Evolutionary conservation across 2,113 vertebrate genomes (phyloP), one percentile per base, ranked within the genome.

Genomic region (Malurus melanocephalus): DNA sequence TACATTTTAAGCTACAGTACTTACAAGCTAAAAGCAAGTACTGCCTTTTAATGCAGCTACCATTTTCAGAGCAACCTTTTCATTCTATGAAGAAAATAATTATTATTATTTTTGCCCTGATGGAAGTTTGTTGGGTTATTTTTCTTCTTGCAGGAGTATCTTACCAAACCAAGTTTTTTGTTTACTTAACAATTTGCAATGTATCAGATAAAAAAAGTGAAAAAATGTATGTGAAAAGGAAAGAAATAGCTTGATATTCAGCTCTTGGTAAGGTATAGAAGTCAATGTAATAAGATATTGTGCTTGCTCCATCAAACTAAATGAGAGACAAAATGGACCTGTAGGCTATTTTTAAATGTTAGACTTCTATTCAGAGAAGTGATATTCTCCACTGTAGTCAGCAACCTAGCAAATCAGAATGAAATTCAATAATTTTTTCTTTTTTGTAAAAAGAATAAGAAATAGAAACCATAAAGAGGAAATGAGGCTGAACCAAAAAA

Each of bases 1-100:
- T 80, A 94, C 77, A 87, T 96, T 97, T 95, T 77, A 94, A 94
- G 87, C 89, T 85, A 75, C 33, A 93, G 33, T 88, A 87, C 79
- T 94, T 94, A 80, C 11, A 83, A 93, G 49, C 62, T 89, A 68
- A 43, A 28, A 94, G 68, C 77, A 91, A 85, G 66, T 80, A 86
- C 72, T 84, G 35, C 20, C 19, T 14, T 92, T 71, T 96, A 93
- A 96, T 93, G 68, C 68, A 84, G 38, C 92, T 92, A 93, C 32
- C 38, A 27, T 94, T 88, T 95, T 85, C 79, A 48, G 62, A 90
- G 73, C 28, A 93, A 88, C 26, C 8, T 69, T 89, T 82, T 83
- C 22, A 85, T 90, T 95, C 67, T 61, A 33, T 55, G 56, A 90
- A 90, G 64, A 20, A 88, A 94, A 95, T 24, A 93, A 84, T 82